These are phyloP conservation scores for Balaenoptera acutorostrata DNA, from an alignment of 2,113 vertebrate species.

Conservation along the genomic window DNA sequence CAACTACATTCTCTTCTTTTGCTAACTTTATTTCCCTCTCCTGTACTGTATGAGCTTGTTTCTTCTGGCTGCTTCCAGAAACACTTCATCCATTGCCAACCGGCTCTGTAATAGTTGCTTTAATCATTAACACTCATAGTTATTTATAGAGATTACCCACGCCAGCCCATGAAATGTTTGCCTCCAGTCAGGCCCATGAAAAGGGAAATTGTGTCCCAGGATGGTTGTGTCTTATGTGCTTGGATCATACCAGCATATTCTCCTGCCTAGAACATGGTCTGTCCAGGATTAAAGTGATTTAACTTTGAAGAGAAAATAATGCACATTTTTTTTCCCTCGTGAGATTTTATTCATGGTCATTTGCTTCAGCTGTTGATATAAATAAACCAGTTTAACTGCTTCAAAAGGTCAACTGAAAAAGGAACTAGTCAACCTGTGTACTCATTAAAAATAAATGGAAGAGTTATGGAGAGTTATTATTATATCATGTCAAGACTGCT, in stretches of 20 bases:
- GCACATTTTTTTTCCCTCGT: not conserved
- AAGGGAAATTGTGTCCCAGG: not conserved
- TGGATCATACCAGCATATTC: not conserved
- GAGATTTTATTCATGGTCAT: slow-evolving; percentile 14
- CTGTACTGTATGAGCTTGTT: not conserved
- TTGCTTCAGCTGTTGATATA: slow-evolving; percentile 14
- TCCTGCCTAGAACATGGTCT: not conserved
- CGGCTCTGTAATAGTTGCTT: not conserved
- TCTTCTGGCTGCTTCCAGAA: not conserved
- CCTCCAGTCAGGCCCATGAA: not conserved
- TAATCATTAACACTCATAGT: not conserved
- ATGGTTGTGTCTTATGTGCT: not conserved
- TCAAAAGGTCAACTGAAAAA: slow-evolving; percentile 50
- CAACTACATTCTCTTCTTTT: not conserved
- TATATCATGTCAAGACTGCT: not conserved
- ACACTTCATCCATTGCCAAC: not conserved
- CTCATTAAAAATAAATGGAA: slow-evolving; percentile 10
- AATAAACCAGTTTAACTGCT: slow-evolving; percentile 57
- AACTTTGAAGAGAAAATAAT: not conserved
- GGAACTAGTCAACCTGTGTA: not conserved
- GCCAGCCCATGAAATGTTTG: not conserved
- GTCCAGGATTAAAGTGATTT: not conserved
- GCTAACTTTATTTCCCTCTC: not conserved
- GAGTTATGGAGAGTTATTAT: not conserved
- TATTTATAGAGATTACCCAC: not conserved